phyloP scores from a whole-genome alignment of 1,140 invertebrate genomes.

The Campoletis sonorensis region DNA sequence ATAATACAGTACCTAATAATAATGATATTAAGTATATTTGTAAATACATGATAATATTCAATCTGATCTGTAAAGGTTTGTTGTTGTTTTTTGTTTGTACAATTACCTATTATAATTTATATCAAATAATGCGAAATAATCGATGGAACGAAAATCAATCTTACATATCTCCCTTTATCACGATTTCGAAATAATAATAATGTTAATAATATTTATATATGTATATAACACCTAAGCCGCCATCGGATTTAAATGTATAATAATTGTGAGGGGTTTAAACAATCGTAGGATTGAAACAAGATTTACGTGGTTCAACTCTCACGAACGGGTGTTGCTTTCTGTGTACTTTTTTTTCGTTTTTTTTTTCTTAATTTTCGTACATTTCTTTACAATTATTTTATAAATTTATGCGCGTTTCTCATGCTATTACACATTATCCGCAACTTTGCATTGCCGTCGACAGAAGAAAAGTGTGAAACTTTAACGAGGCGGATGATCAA shows the following conservation, averaged over 20 bases:
- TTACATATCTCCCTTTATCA: constrained; percentile 36
- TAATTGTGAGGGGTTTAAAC: too few species aligned
- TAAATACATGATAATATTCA: constrained; percentile 65
- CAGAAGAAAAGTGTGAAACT: neutral
- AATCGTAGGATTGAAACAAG: too few species aligned
- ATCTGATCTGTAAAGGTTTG: constrained; percentile 61
- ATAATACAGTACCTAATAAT: constrained; percentile 64
- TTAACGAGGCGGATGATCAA: neutral
- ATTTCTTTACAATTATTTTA: constrained; percentile 49
- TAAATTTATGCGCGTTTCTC: constrained; percentile 5
- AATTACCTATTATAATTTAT: constrained; percentile 62
- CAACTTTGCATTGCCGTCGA: constrained; percentile 7
- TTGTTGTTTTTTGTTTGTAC: constrained; percentile 60
- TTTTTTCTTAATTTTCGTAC: too few species aligned
- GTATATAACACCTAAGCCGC: too few species aligned
- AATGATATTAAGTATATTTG: constrained; percentile 65
- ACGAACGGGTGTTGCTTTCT: too few species aligned
- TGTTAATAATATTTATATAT: constrained; percentile 37
- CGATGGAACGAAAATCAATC: constrained; percentile 45
- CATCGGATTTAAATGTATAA: too few species aligned
- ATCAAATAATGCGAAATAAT: constrained; percentile 63
- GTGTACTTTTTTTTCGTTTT: too few species aligned
- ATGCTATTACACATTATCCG: constrained; percentile 21
- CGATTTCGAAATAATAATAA: constrained; percentile 49
- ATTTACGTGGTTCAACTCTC: too few species aligned